phyloP scores from a whole-genome alignment of 1,140 invertebrate genomes.

The Oreohelix idahoensis region DNA sequence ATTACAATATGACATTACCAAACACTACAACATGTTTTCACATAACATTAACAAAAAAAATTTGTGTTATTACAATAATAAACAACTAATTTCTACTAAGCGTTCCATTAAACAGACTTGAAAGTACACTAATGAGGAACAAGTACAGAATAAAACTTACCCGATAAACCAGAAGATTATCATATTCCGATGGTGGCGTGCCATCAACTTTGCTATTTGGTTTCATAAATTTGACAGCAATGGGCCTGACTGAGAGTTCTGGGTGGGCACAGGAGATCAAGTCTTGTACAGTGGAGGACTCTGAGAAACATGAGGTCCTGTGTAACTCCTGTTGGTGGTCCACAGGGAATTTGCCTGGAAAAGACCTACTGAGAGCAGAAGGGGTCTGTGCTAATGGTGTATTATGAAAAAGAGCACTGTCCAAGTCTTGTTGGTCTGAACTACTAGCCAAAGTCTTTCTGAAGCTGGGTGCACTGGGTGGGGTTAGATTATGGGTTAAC shows the following conservation, averaged over 20 bases:
- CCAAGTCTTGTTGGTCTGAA: not conserved
- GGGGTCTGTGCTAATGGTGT: not conserved
- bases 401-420: constrained; percentile 7
- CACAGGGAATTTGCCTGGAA: constrained; percentile 60
- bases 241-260: constrained; percentile 66
- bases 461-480: not conserved
- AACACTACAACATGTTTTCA: too few species aligned
- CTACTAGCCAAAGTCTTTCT: not conserved
- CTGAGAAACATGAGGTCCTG: constrained; percentile 54
- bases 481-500: constrained; percentile 21
- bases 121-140: too few species aligned
- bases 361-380: constrained; percentile 29
- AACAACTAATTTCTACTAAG: too few species aligned
- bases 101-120: too few species aligned
- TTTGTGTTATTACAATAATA: too few species aligned
- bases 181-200: constrained; percentile 83
- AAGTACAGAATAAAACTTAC: constrained; percentile 13
- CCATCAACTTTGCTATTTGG: constrained; percentile 66
- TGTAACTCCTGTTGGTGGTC: constrained; percentile 39
- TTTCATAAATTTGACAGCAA: constrained; percentile 23
- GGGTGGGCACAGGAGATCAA: constrained; percentile 72
- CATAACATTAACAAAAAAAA: too few species aligned
- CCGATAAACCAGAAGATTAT: constrained; percentile 70
- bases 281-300: constrained; percentile 73
- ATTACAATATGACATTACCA: too few species aligned